Evolutionary conservation across 2,113 vertebrate species (phyloP).

Genomic region (Nothobranchius kuhntae): DNA sequence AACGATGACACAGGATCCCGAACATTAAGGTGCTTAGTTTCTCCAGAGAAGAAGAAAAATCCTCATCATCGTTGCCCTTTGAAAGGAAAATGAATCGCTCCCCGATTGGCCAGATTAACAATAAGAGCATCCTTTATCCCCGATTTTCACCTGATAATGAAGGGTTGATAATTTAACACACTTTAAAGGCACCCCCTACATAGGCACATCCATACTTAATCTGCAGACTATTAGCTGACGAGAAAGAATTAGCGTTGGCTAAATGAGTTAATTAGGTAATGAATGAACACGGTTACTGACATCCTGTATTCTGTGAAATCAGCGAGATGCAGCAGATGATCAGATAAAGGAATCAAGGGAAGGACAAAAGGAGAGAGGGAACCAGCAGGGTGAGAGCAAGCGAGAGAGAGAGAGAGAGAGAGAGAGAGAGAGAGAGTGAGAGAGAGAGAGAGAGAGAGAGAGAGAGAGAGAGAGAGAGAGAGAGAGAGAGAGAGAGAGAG

Average conservation of each 20-base stretch:
- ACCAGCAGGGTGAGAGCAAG: background rate
- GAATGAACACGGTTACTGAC: slow-evolving; percentile 63
- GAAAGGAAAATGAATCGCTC: slow-evolving; percentile 45
- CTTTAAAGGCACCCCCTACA: slow-evolving; percentile 28
- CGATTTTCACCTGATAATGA: slow-evolving; percentile 54
- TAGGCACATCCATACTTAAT: slow-evolving; percentile 52
- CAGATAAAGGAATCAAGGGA: slow-evolving; percentile 52
- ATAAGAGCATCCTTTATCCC: slow-evolving; percentile 36
- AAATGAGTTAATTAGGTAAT: slow-evolving; percentile 73
- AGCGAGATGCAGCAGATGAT: slow-evolving; percentile 34
- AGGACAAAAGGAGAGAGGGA: slow-evolving; percentile 54
- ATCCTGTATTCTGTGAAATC: slow-evolving; percentile 59
- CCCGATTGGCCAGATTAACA: slow-evolving; percentile 51
- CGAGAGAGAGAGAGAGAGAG: slow-evolving; percentile 45
- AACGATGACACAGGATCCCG: slow-evolving; percentile 18
- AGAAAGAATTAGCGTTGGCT: slow-evolving; percentile 64
- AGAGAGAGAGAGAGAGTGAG: background rate
- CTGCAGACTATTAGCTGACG: slow-evolving; percentile 65
- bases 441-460: slow-evolving; percentile 7
- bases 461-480: slow-evolving; percentile 43
- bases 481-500: background rate
- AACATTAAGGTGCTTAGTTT: slow-evolving; percentile 11
- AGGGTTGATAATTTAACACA: slow-evolving; percentile 61
- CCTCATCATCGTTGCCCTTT: slow-evolving; percentile 37
- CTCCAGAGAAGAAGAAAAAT: slow-evolving; percentile 15